Evolutionary conservation across 2,113 vertebrate species (phyloP).

Genomic region (Amblyornis subalaris): DNA sequence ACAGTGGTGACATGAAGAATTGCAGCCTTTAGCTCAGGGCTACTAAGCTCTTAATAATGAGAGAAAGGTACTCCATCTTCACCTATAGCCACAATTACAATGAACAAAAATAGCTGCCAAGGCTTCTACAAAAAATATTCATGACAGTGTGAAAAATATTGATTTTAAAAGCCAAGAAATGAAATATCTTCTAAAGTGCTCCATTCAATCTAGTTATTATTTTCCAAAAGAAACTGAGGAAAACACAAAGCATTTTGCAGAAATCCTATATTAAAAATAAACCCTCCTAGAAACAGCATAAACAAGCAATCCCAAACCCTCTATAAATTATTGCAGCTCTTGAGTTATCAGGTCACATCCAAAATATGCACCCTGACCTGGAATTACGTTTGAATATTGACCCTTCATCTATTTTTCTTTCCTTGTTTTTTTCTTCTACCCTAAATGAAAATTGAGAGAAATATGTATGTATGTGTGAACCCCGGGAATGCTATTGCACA

Average conservation of each 20-base stretch:
- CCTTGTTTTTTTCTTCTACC: neutral
- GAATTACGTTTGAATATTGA: neutral
- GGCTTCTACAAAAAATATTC: slow-evolving; percentile 68
- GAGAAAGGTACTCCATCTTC: slow-evolving; percentile 75
- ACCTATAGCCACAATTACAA: slow-evolving; percentile 59
- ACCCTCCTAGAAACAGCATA: neutral
- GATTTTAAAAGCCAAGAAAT: slow-evolving; percentile 73
- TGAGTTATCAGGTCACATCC: neutral
- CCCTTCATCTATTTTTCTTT: neutral
- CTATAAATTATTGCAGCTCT: neutral
- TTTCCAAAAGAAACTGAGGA: slow-evolving; percentile 63
- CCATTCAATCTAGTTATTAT: slow-evolving; percentile 59
- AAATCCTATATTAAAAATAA: slow-evolving; percentile 15
- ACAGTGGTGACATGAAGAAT: slow-evolving; percentile 76
- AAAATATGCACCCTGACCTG: neutral
- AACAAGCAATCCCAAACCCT: neutral
- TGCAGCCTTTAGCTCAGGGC: slow-evolving; percentile 73
- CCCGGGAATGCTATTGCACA: neutral
- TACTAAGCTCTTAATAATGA: slow-evolving; percentile 77
- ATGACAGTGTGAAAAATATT: slow-evolving; percentile 73
- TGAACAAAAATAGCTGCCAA: slow-evolving; percentile 66
- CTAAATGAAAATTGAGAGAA: neutral
- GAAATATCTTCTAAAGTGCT: slow-evolving; percentile 67
- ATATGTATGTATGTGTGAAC: neutral
- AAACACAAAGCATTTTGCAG: slow-evolving; percentile 23